Evolutionary conservation across 2,113 vertebrate species (phyloP).

Genomic region (Petrocephalus microphthalmus): DNA sequence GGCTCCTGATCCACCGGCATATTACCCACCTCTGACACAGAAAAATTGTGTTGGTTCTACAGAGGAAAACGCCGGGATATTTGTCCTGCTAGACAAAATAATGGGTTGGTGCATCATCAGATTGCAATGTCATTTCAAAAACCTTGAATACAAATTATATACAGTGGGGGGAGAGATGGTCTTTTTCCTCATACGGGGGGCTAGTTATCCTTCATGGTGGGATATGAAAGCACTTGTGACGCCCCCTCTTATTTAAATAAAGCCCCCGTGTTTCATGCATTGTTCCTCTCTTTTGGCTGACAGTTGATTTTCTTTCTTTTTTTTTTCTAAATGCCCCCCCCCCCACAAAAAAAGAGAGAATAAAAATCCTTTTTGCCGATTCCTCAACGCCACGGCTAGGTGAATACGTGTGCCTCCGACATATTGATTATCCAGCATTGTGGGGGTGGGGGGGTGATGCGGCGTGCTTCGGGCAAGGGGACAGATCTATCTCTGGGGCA

Average conservation of each 20-base stretch:
- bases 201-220: constrained; percentile 44
- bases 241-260: constrained; percentile 17
- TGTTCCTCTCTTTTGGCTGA: background rate
- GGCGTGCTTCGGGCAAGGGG: background rate
- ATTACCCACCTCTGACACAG: constrained; percentile 98
- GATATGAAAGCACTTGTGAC: background rate
- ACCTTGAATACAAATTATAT: constrained; percentile 89
- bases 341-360: background rate
- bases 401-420: background rate
- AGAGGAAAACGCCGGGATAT: constrained; percentile 84
- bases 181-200: constrained; percentile 71
- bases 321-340: background rate
- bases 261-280: background rate
- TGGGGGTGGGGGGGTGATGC: background rate
- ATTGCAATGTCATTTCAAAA: constrained; percentile 91
- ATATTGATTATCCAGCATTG: background rate
- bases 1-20: constrained; percentile 78
- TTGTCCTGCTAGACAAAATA: constrained; percentile 88
- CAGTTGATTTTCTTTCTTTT: constrained; percentile 4
- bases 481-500: constrained; percentile 20
- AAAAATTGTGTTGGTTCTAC: constrained; percentile 98
- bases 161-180: constrained; percentile 70
- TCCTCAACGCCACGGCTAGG: background rate
- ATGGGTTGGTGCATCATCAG: constrained; percentile 95
- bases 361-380: background rate